Evolutionary conservation across 2,113 vertebrate genomes (phyloP), one percentile per base, ranked within the genome.

Genomic region (Corapipo altera): DNA sequence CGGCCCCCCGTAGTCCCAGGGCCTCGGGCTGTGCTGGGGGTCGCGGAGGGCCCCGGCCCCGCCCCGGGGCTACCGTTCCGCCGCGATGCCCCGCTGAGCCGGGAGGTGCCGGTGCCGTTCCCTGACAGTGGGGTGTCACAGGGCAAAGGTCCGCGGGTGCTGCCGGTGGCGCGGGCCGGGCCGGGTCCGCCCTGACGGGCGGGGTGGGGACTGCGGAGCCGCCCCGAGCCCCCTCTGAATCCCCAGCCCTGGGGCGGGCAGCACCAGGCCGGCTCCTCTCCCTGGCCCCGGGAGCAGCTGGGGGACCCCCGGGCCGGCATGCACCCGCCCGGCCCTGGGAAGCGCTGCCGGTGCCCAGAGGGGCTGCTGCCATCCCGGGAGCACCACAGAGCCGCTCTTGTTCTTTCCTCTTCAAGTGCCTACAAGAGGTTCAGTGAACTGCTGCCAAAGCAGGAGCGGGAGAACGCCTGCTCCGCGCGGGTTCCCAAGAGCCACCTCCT

Each of bases 361-460:
- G 46, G 27, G 44, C 67, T 54, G 48, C 76, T 71, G 92, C 88
- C 44, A 4, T 30, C 52, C 62, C 0, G 33, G 76, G 71, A 16
- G 4, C 48, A 4, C 43, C 74, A 85, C 76, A 92, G 72, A 96
- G 83, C 86, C 1, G 5, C 61, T 69, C 84, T 82, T 84, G 54
- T 66, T 91, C 72, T 88, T 77, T 43, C 95, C 80, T 90, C 94
- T 91, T 88, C 67, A 87, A 99, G 99, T n/a, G 99, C 99, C 85
- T 98, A 99, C 98, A 98, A 98, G 94, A 97, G 98, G 93, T 99
- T 99, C 96, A 97, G 95, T 71, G 99, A 99, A 46, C 98, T 99
- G 71, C 97, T 99, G 64, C 94, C 97, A 3, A 98, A 91, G 92
- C 98, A 99, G 41, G 89, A 97, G 87, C 28, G 59, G 80, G 78